Conservation (phyloP, 2,113 vertebrate genomes). For the Dromas ardeola region DNA sequence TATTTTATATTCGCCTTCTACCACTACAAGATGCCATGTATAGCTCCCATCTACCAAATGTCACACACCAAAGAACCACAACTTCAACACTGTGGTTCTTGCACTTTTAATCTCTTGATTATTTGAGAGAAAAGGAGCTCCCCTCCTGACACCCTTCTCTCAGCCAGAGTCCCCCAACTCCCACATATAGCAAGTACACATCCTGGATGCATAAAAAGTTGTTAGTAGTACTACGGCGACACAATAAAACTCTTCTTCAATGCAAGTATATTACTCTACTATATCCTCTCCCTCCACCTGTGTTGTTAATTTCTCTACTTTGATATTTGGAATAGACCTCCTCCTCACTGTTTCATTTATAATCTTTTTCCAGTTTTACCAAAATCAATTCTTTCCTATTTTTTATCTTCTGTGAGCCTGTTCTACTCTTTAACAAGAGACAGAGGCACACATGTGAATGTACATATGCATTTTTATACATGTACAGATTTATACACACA, state of each 20-base stretch:
- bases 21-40: not conserved
- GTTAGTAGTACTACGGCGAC: not conserved
- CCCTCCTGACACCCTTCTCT: not conserved
- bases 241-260: not conserved
- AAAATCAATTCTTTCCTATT: not conserved
- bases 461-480: not conserved
- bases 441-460: not conserved
- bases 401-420: not conserved
- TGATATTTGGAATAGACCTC: not conserved
- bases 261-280: not conserved
- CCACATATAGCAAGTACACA: not conserved
- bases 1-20: not conserved
- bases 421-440: not conserved
- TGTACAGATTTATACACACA: not conserved
- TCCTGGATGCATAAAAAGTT: not conserved
- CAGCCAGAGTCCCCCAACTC: not conserved
- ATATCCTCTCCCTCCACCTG: not conserved
- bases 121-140: not conserved
- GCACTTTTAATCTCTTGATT: not conserved
- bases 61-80: not conserved
- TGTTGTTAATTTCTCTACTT: not conserved
- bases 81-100: not conserved
- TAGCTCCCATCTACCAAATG: not conserved
- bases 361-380: not conserved
- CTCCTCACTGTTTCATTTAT: not conserved